These are phyloP conservation scores for Meta bourneti DNA, from an alignment of 2,888 invertebrate genomes.

Conservation along the genomic window DNA sequence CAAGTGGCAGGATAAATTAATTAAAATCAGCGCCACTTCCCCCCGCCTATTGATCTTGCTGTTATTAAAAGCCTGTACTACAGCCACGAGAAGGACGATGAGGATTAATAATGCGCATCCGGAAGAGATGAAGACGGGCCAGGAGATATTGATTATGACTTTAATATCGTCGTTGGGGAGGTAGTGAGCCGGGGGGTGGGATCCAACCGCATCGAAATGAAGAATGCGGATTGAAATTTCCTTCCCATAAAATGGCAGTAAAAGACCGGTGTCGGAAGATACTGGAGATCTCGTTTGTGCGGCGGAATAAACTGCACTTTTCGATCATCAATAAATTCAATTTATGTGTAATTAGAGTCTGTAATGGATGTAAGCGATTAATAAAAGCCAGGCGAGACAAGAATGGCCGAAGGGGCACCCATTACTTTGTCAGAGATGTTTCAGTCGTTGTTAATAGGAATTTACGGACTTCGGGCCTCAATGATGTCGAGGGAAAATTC, in stretches of 20 bases:
- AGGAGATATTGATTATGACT: slow-evolving; percentile 58
- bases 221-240: slow-evolving; percentile 35
- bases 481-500: no score
- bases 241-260: neutral
- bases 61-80: slow-evolving; percentile 69
- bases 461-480: neutral
- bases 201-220: slow-evolving; percentile 37
- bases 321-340: slow-evolving; percentile 2
- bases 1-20: slow-evolving; percentile 53
- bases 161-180: slow-evolving; percentile 53
- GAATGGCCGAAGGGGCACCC: neutral
- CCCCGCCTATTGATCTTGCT: slow-evolving; percentile 49
- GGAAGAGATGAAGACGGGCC: neutral
- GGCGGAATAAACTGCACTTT: slow-evolving; percentile 10
- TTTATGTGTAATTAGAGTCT: slow-evolving; percentile 26
- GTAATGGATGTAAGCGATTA: slow-evolving; percentile 9
- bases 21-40: slow-evolving; percentile 59
- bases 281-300: neutral
- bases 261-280: neutral
- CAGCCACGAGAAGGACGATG: slow-evolving; percentile 22
- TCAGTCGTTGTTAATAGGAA: neutral
- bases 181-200: neutral
- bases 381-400: neutral
- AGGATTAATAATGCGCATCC: slow-evolving; percentile 50
- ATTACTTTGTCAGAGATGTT: neutral